Conservation (phyloP, 2,113 vertebrate species). For the Anguilla rostrata region DNA sequence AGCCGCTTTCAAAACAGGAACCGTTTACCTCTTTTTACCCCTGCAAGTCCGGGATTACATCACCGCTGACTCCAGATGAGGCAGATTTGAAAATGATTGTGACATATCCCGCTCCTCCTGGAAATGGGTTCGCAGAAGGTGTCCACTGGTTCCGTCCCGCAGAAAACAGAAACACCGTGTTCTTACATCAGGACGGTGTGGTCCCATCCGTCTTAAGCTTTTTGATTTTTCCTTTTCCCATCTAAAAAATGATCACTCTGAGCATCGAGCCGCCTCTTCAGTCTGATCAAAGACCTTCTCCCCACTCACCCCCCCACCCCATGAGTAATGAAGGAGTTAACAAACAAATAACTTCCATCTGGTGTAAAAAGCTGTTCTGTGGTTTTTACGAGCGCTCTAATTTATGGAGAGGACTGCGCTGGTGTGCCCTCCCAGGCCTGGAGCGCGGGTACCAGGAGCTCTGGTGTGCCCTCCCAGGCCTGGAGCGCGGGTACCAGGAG, state of each 20-base stretch:
- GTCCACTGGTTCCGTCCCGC: background rate
- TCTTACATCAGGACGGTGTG: too few species aligned
- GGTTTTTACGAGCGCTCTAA: constrained; percentile 58
- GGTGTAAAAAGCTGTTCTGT: constrained; percentile 30
- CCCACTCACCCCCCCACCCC: background rate
- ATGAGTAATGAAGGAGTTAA: constrained; percentile 18
- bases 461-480: too few species aligned
- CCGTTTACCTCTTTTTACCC: background rate
- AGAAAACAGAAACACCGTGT: too few species aligned
- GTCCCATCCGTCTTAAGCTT: too few species aligned
- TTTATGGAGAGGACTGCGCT: constrained; percentile 64
- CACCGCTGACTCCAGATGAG: background rate
- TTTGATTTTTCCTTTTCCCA: too few species aligned
- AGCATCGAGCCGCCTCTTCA: background rate
- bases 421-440: too few species aligned
- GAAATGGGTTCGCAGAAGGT: background rate
- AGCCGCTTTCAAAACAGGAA: background rate
- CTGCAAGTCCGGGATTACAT: background rate
- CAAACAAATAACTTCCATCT: constrained; percentile 42
- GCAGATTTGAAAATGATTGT: background rate
- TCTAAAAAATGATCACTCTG: too few species aligned
- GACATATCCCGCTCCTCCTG: background rate
- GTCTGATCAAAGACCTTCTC: background rate
- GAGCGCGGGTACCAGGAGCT: too few species aligned
- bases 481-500: too few species aligned